Evolutionary conservation across 2,797 vertebrate genomes (phyloP).

Genomic region (Ceryle rudis): DNA sequence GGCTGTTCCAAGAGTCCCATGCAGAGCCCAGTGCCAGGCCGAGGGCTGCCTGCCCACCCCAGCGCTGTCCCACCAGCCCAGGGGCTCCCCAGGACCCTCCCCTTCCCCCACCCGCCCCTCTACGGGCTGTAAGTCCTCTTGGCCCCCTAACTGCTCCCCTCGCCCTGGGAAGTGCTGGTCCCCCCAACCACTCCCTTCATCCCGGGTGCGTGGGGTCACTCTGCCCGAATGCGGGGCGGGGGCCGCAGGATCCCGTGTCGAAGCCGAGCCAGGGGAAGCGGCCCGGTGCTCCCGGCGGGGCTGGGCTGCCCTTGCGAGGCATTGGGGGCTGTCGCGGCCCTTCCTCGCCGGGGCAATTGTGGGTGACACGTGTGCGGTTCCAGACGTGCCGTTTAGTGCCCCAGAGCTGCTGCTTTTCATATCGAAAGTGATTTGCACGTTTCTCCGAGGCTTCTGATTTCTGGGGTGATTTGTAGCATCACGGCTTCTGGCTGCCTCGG

Average conservation of each 20-base stretch:
- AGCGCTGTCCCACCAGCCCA: neutral
- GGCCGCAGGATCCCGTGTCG: neutral
- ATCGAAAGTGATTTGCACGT: neutral
- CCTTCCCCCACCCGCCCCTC: neutral
- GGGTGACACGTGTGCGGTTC: constrained; percentile 28
- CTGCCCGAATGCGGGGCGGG: fast-evolving
- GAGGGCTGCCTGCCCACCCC: too few species aligned
- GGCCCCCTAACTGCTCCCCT: neutral
- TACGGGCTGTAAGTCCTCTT: neutral
- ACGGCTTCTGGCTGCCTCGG: neutral
- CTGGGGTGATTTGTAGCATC: neutral
- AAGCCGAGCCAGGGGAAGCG: neutral
- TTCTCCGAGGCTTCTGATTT: neutral
- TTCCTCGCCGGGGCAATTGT: neutral
- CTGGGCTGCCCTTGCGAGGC: neutral
- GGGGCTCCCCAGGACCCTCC: fast-evolving
- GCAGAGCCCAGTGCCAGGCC: too few species aligned
- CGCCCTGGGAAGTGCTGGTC: neutral
- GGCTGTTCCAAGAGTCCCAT: too few species aligned
- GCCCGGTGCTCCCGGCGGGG: neutral
- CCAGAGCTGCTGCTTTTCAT: neutral
- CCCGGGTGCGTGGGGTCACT: neutral
- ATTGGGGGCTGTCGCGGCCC: neutral
- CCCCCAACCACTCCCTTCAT: neutral
- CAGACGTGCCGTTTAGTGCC: neutral